These are phyloP conservation scores for Eilema depressum DNA, from an alignment of 2,888 invertebrate species.

Conservation along the genomic window DNA sequence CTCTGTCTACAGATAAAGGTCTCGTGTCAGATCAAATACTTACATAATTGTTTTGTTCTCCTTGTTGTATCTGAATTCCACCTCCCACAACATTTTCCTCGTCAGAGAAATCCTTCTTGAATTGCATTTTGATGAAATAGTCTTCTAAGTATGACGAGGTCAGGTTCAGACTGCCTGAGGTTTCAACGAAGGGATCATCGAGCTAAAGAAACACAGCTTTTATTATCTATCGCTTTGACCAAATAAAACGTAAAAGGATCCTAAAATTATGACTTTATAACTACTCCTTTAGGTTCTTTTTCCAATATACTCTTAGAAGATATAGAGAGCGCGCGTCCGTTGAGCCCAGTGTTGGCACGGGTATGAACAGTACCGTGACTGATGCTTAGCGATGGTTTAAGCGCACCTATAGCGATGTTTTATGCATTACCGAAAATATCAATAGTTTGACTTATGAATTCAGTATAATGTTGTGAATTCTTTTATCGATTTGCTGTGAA, in stretches of 20 bases:
- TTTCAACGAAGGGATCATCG: conserved; percentile 89
- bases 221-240: not conserved
- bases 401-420: too few relatives aligned
- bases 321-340: too few relatives aligned
- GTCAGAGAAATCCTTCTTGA: conserved; percentile 90
- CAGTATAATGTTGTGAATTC: too few relatives aligned
- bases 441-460: too few relatives aligned
- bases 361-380: too few relatives aligned
- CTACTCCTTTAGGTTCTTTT: too few relatives aligned
- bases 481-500: too few relatives aligned
- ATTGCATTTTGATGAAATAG: conserved; percentile 88
- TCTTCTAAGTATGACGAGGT: conserved; percentile 88
- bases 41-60: conserved; percentile 85
- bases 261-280: not conserved
- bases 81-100: conserved; percentile 89
- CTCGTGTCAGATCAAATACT: conserved; percentile 48
- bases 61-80: conserved; percentile 87
- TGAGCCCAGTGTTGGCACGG: too few relatives aligned
- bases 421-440: too few relatives aligned
- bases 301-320: too few relatives aligned
- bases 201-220: conserved; percentile 65
- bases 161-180: conserved; percentile 87
- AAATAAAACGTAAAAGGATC: not conserved
- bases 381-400: too few relatives aligned
- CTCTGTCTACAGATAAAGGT: not conserved